A percentile compares a stretch with the other conserved stretches of the same genome.
phyloP scores from a whole-genome alignment of 2,888 invertebrate genomes.

The Capitulum mitella region DNA sequence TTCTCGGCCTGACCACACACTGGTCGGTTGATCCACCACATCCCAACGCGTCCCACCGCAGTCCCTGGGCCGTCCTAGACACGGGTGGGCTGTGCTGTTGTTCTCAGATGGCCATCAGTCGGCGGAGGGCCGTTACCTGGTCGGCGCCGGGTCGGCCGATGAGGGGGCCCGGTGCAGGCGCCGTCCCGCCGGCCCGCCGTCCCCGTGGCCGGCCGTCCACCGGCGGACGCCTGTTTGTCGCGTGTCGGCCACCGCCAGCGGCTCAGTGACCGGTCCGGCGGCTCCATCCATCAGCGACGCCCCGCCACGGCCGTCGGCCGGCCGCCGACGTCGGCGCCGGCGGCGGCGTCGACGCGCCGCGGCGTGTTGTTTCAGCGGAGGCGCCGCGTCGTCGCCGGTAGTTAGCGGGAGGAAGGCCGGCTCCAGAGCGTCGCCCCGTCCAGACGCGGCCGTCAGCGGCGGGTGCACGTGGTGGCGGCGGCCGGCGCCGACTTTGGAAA shows the following conservation, averaged over 20 bases:
- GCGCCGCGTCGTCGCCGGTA: not conserved
- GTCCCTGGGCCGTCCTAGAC: too few relatives aligned
- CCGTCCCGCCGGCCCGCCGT: too few relatives aligned
- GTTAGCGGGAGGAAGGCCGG: not conserved
- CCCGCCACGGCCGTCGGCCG: not conserved
- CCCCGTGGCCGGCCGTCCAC: not conserved
- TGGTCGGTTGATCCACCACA: too few relatives aligned
- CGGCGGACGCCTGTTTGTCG: not conserved
- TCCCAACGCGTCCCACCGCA: too few relatives aligned
- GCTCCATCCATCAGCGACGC: not conserved
- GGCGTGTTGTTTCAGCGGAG: constrained; percentile 3
- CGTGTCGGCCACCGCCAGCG: not conserved
- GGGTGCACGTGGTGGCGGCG: not conserved
- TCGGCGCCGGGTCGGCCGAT: too few relatives aligned
- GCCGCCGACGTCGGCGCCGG: not conserved
- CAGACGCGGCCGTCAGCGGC: not conserved
- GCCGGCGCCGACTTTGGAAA: too few relatives aligned
- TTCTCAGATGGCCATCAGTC: too few relatives aligned
- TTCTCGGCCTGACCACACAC: too few relatives aligned
- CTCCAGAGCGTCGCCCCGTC: not conserved
- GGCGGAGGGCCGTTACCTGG: too few relatives aligned
- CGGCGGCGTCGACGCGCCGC: not conserved
- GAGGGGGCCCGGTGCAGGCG: too few relatives aligned
- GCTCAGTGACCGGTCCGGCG: not conserved
- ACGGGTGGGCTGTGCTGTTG: too few relatives aligned